Percentiles rank a stretch among this genome's conserved stretches.
phyloP scores from a whole-genome alignment of 2,113 vertebrate genomes.

The Struthidea cinerea region DNA sequence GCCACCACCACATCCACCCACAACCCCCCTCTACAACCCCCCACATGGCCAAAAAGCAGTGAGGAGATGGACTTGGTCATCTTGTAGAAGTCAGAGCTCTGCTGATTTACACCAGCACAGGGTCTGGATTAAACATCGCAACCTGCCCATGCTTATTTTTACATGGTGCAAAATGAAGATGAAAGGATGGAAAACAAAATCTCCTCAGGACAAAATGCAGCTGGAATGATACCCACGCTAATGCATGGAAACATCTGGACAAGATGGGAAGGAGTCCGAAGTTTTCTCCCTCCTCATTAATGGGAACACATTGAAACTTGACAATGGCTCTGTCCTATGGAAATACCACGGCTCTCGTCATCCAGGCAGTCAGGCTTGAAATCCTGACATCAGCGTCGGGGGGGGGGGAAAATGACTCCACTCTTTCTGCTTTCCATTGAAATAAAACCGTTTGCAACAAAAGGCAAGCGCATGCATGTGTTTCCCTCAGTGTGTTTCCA shows the following conservation, averaged over 20 bases:
- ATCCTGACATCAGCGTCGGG: slow-evolving; percentile 12
- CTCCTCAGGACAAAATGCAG: neutral
- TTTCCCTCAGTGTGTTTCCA: slow-evolving; percentile 33
- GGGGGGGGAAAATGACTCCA: neutral
- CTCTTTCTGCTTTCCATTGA: slow-evolving; percentile 36
- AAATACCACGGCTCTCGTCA: slow-evolving; percentile 15
- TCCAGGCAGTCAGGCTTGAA: slow-evolving; percentile 12
- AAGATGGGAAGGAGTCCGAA: neutral
- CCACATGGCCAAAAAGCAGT: fast-evolving
- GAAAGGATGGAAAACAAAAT: neutral
- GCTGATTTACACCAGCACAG: neutral
- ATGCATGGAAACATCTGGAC: slow-evolving; percentile 1
- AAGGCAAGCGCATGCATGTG: slow-evolving; percentile 21
- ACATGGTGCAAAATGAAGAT: neutral
- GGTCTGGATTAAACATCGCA: neutral
- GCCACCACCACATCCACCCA: neutral
- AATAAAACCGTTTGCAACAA: slow-evolving; percentile 9
- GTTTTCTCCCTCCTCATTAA: neutral
- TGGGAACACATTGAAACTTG: neutral
- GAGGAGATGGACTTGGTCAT: neutral
- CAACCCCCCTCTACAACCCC: fast-evolving
- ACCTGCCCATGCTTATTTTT: neutral
- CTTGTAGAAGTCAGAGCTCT: neutral
- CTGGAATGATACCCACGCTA: neutral
- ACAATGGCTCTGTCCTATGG: neutral